Percentiles rank a stretch among this genome's conserved stretches.
Conservation (phyloP, 1,140 invertebrate genomes). For the Melitaea cinxia region DNA sequence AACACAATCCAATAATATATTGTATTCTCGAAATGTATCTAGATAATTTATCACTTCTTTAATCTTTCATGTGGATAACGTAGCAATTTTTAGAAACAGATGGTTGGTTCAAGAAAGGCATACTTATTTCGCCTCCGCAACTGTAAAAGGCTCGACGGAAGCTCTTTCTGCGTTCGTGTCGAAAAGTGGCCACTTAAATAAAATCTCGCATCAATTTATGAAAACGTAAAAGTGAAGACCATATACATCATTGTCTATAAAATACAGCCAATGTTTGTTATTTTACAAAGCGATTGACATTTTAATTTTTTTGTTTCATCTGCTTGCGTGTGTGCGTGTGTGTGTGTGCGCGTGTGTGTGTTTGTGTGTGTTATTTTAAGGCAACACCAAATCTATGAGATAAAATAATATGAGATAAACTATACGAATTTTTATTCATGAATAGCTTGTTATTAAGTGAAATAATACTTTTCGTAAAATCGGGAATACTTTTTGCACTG, state of each 20-base stretch:
- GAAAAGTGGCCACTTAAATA: constrained; percentile 65
- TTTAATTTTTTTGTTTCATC: no score
- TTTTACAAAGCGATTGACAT: not conserved
- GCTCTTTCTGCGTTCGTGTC: constrained; percentile 59
- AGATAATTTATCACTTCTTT: constrained; percentile 5
- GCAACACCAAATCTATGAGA: no score
- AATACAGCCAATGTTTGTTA: not conserved
- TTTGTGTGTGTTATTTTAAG: no score
- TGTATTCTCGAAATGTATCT: not conserved
- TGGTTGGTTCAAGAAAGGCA: constrained; percentile 45
- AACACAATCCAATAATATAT: not conserved
- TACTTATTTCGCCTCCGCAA: constrained; percentile 61
- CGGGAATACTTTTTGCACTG: no score
- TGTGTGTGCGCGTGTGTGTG: no score
- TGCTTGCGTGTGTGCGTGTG: no score
- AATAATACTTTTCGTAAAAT: no score
- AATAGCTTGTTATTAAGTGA: no score
- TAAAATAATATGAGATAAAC: no score
- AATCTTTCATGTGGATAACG: constrained; percentile 32
- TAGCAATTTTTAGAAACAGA: constrained; percentile 43
- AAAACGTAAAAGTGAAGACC: constrained; percentile 6
- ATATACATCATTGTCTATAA: constrained; percentile 1
- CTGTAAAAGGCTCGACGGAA: constrained; percentile 65
- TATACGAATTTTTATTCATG: no score
- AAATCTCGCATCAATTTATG: constrained; percentile 56